Evolutionary conservation across 2,113 vertebrate species (phyloP), one percentile per base, ranked within the genome.

Genomic region (Nettapus auritus): DNA sequence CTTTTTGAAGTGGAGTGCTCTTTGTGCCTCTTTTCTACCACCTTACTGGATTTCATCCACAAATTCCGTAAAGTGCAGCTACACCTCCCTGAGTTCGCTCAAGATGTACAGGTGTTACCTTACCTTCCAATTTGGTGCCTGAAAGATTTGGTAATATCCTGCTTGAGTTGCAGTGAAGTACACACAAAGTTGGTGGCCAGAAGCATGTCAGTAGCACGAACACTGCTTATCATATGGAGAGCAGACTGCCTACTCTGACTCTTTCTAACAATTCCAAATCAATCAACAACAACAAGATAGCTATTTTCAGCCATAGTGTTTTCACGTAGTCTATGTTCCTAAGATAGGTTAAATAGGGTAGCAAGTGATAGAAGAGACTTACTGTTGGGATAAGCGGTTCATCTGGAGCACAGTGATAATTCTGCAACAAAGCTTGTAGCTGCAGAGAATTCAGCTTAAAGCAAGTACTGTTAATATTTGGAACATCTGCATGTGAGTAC

Each of bases 391-490:
- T 99, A 91, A 99, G 99, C 13, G 99, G 99, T 98, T 99, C 99
- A 36, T 99, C 99, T 1, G 99, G 99, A 40, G 99, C 99, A 94
- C 99, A 99, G 97, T 99, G 99, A 88, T 99, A 99, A 97, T 99
- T 99, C 92, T 98, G 99, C 96, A 99, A 94, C 83, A 99, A 97
- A 67, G 99, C 99, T 46, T 99, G 98, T 4, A 99, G 98, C 88
- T 99, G 99, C 93, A 99, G 97, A 10, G 99, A 99, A 96, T 99
- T 99, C 91, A 99, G 97, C 95, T 99, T 99, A 96, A 99, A 99
- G 98, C 99, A 99, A 90, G 99, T 99, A 97, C 99, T 99, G 93
- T 99, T 99, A 95, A 99, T 99, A 94, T 98, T 98, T 92, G 99
- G 98, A 79, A 99, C 98, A 70, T 99, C 99, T 59, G 99, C 98